Evolutionary conservation across 1,140 invertebrate species (phyloP).

Genomic region (Druon quercuslanigerum): DNA sequence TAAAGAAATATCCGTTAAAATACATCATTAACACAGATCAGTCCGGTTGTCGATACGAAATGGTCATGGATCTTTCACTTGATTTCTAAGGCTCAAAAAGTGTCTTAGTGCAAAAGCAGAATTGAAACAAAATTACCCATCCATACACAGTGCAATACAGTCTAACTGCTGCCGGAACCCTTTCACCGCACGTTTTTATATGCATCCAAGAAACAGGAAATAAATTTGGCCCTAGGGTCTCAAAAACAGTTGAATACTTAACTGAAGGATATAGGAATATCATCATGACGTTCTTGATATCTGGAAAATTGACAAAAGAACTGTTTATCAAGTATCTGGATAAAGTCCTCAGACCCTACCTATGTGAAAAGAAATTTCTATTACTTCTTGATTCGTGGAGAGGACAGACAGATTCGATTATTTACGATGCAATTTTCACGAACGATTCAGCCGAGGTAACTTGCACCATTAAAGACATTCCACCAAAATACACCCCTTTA

Average conservation of each 20-base stretch:
- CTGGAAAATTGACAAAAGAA: conserved; percentile 29
- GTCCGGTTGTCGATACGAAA: no score
- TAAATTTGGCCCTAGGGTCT: conserved; percentile 40
- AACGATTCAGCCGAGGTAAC: conserved; percentile 31
- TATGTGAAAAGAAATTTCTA: conserved; percentile 43
- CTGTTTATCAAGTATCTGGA: conserved; percentile 41
- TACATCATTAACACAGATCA: not conserved
- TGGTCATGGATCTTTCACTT: no score
- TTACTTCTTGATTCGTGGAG: conserved; percentile 49
- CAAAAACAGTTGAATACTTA: conserved; percentile 34
- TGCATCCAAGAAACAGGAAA: conserved; percentile 40
- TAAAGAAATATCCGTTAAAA: not conserved
- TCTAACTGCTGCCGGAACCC: conserved; percentile 34
- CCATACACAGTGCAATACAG: no score
- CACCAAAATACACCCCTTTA: conserved; percentile 48
- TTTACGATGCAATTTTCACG: conserved; percentile 47
- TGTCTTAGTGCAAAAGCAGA: no score
- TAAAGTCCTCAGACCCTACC: conserved; percentile 36
- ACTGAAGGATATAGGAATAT: conserved; percentile 6
- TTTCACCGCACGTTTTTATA: conserved; percentile 43
- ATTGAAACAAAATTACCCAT: no score
- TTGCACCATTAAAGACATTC: conserved; percentile 51
- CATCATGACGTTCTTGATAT: conserved; percentile 5
- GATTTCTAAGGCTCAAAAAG: no score
- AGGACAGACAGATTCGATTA: conserved; percentile 38